A percentile compares a stretch with the other conserved stretches of the same genome.
Evolutionary conservation across 2,888 invertebrate genomes (phyloP).

Genomic region (Oscheius myriophilus): DNA sequence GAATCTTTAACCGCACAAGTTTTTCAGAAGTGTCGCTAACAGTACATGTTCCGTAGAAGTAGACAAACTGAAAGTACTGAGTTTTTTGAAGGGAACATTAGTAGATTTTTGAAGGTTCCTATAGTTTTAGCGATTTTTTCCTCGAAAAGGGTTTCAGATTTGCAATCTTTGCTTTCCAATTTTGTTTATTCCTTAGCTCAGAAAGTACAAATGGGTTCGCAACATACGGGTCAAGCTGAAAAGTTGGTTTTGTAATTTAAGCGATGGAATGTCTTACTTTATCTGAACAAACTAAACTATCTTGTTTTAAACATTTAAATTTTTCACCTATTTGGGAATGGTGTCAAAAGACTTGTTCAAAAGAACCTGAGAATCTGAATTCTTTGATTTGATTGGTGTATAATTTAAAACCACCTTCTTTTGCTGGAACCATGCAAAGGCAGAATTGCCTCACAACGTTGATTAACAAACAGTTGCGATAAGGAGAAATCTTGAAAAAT

Average conservation of each 20-base stretch:
- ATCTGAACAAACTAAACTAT: neutral
- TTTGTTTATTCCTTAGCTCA: neutral
- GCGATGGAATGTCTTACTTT: too few species aligned
- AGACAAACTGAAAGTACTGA: slow-evolving; percentile 12
- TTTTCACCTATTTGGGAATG: neutral
- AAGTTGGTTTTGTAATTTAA: too few species aligned
- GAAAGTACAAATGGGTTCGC: neutral
- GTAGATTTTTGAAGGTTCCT: too few species aligned
- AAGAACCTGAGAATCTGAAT: neutral
- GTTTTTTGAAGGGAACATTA: too few species aligned
- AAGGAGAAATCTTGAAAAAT: slow-evolving; percentile 34
- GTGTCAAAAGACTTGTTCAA: neutral
- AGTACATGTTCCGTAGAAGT: neutral
- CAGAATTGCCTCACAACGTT: slow-evolving; percentile 46
- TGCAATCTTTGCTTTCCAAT: neutral
- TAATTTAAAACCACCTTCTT: neutral
- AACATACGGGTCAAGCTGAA: neutral
- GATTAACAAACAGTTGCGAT: slow-evolving; percentile 40
- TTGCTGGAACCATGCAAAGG: slow-evolving; percentile 24
- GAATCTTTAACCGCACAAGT: neutral
- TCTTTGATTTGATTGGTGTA: neutral
- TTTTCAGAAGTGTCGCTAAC: neutral
- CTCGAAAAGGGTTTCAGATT: neutral
- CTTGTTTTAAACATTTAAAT: neutral
- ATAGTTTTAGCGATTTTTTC: too few species aligned